Evolutionary conservation across 2,797 vertebrate species (phyloP).

Genomic region (Chlorospingus flavigularis): DNA sequence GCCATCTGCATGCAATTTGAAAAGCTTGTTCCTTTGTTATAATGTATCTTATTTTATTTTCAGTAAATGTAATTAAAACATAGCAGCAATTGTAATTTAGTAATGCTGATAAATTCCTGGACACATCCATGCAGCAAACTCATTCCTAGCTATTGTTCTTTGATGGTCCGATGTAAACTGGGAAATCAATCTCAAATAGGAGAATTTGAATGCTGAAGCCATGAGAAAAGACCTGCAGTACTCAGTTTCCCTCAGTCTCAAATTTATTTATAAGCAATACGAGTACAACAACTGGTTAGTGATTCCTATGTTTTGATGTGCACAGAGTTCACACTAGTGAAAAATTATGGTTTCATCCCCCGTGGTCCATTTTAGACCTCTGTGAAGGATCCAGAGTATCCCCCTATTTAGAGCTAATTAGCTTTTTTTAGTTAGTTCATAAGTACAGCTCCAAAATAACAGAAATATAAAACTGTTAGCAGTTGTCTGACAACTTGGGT

Average conservation of each 20-base stretch:
- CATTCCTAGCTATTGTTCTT: neutral
- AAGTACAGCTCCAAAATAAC: neutral
- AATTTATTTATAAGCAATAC: neutral
- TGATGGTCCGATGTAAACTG: neutral
- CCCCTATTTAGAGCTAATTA: neutral
- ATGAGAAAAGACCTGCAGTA: neutral
- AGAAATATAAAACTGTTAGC: neutral
- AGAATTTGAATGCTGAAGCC: neutral
- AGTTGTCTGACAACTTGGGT: neutral
- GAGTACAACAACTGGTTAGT: neutral
- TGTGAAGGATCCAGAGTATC: neutral
- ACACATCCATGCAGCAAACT: neutral
- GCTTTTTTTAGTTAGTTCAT: rapidly evolving
- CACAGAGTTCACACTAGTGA: neutral
- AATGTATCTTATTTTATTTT: neutral
- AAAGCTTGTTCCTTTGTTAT: neutral
- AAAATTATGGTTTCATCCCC: neutral
- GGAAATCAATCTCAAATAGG: neutral
- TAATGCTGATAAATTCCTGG: neutral
- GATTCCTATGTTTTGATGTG: neutral
- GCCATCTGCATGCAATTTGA: neutral
- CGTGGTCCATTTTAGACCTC: neutral
- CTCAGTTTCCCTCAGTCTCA: neutral
- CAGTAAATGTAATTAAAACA: neutral
- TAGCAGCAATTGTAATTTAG: neutral